A percentile compares a stretch with the other conserved stretches of the same genome.
Evolutionary conservation across 2,113 vertebrate species (phyloP).

Genomic region (Cephalopterus ornatus): DNA sequence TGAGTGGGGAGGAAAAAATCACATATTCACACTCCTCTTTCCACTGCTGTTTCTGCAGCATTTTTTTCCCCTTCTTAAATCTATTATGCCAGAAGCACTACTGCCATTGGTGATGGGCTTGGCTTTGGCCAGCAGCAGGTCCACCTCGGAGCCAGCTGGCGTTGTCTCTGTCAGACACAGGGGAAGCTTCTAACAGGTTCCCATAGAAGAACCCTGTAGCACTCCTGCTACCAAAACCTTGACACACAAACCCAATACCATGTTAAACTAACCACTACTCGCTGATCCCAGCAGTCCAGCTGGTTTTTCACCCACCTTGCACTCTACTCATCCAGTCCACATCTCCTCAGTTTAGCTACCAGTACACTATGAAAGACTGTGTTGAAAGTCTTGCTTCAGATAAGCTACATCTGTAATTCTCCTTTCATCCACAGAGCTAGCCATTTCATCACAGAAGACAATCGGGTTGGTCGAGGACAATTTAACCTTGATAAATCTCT

Average conservation of each 20-base stretch:
- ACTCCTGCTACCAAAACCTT: background rate
- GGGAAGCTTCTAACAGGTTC: background rate
- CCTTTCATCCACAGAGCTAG: background rate
- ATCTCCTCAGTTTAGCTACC: background rate
- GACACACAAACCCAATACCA: background rate
- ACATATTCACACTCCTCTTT: background rate
- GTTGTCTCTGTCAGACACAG: background rate
- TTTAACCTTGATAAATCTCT: background rate
- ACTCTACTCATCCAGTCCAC: background rate
- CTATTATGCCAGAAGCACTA: background rate
- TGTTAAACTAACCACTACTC: background rate
- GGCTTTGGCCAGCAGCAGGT: accelerated
- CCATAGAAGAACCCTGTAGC: background rate
- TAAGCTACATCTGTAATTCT: background rate
- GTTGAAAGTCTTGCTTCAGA: background rate
- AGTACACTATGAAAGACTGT: background rate
- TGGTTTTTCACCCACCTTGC: background rate
- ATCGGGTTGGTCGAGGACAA: background rate
- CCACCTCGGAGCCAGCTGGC: background rate
- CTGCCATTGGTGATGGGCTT: background rate
- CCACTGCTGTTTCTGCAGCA: background rate
- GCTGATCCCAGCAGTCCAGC: background rate
- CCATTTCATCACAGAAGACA: conserved; percentile 15
- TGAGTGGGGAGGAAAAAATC: background rate
- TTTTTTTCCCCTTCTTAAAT: background rate